phyloP scores from a whole-genome alignment of 2,113 vertebrate species.

The Odontesthes bonariensis region DNA sequence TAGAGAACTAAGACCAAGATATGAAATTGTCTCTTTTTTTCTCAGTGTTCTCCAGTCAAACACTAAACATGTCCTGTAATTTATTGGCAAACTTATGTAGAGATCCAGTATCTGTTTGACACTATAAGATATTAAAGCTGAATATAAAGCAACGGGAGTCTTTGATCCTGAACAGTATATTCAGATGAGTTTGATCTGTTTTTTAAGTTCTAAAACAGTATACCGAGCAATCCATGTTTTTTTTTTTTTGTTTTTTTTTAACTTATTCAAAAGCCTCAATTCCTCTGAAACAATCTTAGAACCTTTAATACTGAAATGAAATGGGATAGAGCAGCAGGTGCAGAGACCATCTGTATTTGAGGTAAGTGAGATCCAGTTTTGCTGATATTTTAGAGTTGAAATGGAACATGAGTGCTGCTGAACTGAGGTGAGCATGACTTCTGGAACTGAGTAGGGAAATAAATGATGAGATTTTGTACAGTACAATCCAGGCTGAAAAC shows the following conservation, averaged over 20 bases:
- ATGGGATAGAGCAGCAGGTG: not conserved
- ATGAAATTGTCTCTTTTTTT: not conserved
- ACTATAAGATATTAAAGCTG: no score
- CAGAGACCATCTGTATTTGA: no score
- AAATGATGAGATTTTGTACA: slow-evolving; percentile 26
- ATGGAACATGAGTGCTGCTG: not conserved
- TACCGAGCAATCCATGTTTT: not conserved
- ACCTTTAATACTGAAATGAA: not conserved
- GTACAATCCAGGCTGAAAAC: not conserved
- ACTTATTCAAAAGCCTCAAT: no score
- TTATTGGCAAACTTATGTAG: no score
- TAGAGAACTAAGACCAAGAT: not conserved
- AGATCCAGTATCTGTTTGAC: no score
- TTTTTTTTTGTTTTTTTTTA: no score
- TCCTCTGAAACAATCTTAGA: no score
- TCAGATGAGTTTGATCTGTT: not conserved
- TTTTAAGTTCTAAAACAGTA: not conserved
- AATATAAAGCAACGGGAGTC: not conserved
- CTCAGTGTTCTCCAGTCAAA: not conserved
- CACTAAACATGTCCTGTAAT: not conserved
- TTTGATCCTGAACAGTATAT: not conserved
- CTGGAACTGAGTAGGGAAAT: not conserved
- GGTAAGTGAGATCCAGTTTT: no score
- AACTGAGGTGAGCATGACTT: not conserved
- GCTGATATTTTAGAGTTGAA: no score